phyloP scores from a whole-genome alignment of 2,113 vertebrate genomes.

The Pionites leucogaster region DNA sequence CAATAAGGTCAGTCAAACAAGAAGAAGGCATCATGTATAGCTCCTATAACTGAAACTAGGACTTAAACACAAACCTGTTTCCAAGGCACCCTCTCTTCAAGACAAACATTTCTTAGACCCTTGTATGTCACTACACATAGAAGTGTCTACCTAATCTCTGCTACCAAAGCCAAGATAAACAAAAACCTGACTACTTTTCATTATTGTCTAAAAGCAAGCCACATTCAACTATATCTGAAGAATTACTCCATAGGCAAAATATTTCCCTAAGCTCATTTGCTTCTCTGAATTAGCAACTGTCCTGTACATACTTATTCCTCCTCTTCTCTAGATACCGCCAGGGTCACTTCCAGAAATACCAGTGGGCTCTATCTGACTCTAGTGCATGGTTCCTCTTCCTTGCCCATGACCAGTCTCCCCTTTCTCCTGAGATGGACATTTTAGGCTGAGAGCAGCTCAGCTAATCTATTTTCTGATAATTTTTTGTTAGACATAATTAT shows the following conservation, averaged over 20 bases:
- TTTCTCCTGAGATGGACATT: background rate
- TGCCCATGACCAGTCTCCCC: rapidly evolving
- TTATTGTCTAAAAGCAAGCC: background rate
- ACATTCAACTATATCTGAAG: background rate
- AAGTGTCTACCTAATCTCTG: background rate
- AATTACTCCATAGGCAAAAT: background rate
- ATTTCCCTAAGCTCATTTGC: background rate
- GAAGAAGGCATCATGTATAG: rapidly evolving
- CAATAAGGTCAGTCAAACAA: background rate
- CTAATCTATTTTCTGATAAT: background rate
- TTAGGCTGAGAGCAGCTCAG: background rate
- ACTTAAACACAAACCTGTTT: background rate
- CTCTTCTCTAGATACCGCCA: rapidly evolving
- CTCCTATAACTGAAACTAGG: background rate
- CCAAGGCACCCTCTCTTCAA: background rate
- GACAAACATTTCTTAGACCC: background rate
- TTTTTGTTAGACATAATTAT: background rate
- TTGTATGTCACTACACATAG: background rate
- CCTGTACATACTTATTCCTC: background rate
- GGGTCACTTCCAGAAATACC: background rate
- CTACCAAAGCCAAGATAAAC: background rate
- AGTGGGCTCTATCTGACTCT: background rate
- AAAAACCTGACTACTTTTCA: background rate
- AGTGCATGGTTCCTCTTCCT: background rate
- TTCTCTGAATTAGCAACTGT: background rate